Percentiles rank a stretch among this genome's conserved stretches.
phyloP scores from a whole-genome alignment of 2,797 vertebrate species.

The Gambelia wislizenii region DNA sequence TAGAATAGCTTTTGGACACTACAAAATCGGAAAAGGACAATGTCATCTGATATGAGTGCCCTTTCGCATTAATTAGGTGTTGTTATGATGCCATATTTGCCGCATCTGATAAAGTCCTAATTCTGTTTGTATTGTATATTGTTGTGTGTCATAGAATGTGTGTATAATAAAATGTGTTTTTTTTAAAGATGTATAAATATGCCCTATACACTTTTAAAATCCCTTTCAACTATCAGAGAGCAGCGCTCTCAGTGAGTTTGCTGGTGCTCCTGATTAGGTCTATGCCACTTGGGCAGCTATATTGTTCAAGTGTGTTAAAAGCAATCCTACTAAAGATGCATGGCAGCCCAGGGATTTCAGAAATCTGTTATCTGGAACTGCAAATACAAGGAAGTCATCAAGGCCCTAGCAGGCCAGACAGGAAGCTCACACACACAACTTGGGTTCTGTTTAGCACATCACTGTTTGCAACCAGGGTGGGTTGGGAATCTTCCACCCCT shows the following conservation, averaged over 20 bases:
- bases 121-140: too few species aligned
- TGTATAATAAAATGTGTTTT: too few species aligned
- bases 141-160: too few species aligned
- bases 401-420: not conserved
- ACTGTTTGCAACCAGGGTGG: too few species aligned
- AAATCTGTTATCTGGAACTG: slow-evolving; percentile 8
- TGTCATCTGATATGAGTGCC: too few species aligned
- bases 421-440: not conserved
- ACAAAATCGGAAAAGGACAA: too few species aligned
- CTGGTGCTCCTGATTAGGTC: not conserved
- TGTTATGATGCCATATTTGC: too few species aligned
- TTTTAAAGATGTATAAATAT: too few species aligned
- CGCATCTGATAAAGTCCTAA: too few species aligned
- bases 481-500: not conserved
- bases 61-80: too few species aligned
- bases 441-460: not conserved
- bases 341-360: not conserved
- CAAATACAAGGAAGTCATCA: not conserved
- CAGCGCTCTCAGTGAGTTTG: not conserved
- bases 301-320: slow-evolving; percentile 3
- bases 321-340: slow-evolving; percentile 21
- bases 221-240: not conserved
- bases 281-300: not conserved
- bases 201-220: slow-evolving; percentile 3
- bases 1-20: too few species aligned